A percentile compares a stretch with the other conserved stretches of the same genome.
Conservation (phyloP, 2,888 invertebrate genomes). For the Drosophila helvetica region DNA sequence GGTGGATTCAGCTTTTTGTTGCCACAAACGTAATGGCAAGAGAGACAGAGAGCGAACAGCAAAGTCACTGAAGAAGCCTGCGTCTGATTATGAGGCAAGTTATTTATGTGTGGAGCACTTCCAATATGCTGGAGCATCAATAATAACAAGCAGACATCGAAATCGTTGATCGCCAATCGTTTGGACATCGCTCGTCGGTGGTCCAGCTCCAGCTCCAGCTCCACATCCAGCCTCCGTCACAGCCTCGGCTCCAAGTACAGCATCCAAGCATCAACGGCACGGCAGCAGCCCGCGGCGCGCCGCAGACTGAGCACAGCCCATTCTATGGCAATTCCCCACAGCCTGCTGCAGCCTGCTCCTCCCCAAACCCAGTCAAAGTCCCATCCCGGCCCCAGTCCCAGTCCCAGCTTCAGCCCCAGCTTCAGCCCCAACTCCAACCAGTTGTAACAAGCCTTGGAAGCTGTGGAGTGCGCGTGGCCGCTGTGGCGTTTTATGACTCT, state of each 20-base stretch:
- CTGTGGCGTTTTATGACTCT: slow-evolving; percentile 76
- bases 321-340: slow-evolving; percentile 11
- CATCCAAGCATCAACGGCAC: background rate
- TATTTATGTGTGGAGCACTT: slow-evolving; percentile 48
- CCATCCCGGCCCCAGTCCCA: background rate
- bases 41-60: background rate
- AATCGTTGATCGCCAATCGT: slow-evolving; percentile 38
- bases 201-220: slow-evolving; percentile 51
- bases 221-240: slow-evolving; percentile 3
- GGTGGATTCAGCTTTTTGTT: slow-evolving; percentile 42
- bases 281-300: slow-evolving; percentile 21
- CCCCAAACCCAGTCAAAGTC: no score
- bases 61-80: background rate
- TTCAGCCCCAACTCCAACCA: slow-evolving; percentile 52
- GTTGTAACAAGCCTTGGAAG: slow-evolving; percentile 67
- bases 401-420: slow-evolving; percentile 2
- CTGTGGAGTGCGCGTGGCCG: slow-evolving; percentile 68
- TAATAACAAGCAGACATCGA: slow-evolving; percentile 61
- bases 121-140: slow-evolving; percentile 50
- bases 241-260: slow-evolving; percentile 2
- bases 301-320: slow-evolving; percentile 32
- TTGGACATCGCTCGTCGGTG: slow-evolving; percentile 51
- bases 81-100: slow-evolving; percentile 69
- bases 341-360: slow-evolving; percentile 1
- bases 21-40: background rate